Evolutionary conservation across 2,113 vertebrate genomes (phyloP).

Genomic region (Todiramphus chloris): DNA sequence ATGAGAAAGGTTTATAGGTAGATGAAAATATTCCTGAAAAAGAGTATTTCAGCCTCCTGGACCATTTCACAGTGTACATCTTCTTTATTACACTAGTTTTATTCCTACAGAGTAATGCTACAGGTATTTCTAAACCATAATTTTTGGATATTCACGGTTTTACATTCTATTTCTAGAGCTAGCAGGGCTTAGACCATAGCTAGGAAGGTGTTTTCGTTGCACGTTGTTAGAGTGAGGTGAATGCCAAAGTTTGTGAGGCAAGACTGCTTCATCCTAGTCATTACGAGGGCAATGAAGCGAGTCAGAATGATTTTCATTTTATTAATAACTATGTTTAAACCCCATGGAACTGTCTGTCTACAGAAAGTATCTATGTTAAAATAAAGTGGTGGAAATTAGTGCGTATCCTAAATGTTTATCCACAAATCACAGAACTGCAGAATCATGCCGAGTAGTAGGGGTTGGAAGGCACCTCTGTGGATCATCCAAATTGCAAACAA

Average conservation of each 20-base stretch:
- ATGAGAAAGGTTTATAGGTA: neutral
- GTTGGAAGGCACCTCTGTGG: too few species aligned
- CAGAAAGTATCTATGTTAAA: constrained; percentile 13
- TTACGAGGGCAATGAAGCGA: constrained; percentile 15
- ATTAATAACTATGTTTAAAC: constrained; percentile 11
- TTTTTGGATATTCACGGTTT: neutral
- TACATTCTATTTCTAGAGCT: neutral
- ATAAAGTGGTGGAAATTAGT: neutral
- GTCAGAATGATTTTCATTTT: constrained; percentile 3
- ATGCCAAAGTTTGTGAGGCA: neutral
- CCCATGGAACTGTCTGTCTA: neutral
- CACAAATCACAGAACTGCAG: neutral
- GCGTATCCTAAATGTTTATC: neutral
- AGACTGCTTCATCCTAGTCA: neutral
- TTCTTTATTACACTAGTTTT: neutral
- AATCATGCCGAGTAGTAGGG: too few species aligned
- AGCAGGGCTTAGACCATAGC: neutral
- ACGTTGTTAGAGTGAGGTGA: neutral
- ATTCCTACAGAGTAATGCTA: neutral
- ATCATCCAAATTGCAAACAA: neutral
- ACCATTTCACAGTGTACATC: neutral
- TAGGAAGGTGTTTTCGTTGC: neutral
- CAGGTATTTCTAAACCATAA: neutral
- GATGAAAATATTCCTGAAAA: neutral
- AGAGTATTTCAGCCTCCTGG: neutral